phyloP scores from a whole-genome alignment of 2,888 invertebrate genomes.

The Candidula unifasciata region DNA sequence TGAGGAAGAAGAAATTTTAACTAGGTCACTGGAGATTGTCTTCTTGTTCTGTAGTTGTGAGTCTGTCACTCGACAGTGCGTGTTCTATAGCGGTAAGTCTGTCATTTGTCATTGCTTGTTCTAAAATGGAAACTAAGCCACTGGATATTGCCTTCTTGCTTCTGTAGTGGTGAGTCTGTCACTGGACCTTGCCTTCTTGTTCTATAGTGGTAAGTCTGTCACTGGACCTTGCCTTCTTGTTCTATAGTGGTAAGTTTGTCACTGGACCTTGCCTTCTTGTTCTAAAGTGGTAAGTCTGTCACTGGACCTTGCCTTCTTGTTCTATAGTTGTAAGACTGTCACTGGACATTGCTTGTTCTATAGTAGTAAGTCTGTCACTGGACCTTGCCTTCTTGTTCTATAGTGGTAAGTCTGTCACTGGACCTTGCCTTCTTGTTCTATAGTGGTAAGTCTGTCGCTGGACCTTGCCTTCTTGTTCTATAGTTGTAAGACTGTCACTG shows the following conservation, averaged over 20 bases:
- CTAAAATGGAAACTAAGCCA: background rate
- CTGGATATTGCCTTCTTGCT: background rate
- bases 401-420: background rate
- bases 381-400: background rate
- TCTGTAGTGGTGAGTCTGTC: background rate
- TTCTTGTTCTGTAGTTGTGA: background rate
- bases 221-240: background rate
- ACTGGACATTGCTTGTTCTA: constrained; percentile 59
- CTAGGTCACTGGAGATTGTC: too few species aligned
- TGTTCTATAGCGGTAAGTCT: background rate
- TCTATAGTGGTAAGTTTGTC: background rate
- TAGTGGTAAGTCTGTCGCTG: background rate
- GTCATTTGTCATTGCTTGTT: background rate
- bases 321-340: background rate
- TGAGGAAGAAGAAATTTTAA: background rate
- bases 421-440: background rate
- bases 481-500: background rate
- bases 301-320: background rate
- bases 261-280: background rate
- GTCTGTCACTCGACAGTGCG: background rate
- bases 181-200: background rate
- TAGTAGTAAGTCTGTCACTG: constrained; percentile 69
- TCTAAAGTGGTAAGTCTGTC: background rate
- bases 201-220: background rate
- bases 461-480: background rate